Percentiles rank a stretch among this genome's conserved stretches.
These are phyloP conservation scores for Paragorgia papillata DNA, from an alignment of 92 coral and sea anemone genomes.

Conservation along the genomic window DNA sequence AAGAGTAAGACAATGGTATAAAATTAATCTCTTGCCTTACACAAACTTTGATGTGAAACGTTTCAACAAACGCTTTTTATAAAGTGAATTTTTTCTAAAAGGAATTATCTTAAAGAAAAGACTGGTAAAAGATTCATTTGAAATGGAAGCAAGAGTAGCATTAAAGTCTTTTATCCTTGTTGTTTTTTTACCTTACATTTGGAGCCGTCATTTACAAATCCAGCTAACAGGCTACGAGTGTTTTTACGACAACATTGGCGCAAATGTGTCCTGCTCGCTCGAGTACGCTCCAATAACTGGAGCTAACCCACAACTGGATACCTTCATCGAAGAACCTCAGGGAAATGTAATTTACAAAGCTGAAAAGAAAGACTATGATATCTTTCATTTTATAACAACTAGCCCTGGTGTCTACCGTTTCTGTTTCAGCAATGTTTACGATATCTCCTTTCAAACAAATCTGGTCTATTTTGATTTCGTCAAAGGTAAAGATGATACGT, in stretches of 20 bases:
- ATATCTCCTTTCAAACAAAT: conserved; percentile 87
- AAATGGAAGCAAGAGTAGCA: not conserved
- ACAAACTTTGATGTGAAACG: not conserved
- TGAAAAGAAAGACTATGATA: conserved; percentile 91
- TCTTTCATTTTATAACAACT: conserved; percentile 73
- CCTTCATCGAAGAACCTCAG: conserved; percentile 78
- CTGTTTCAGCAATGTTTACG: conserved; percentile 96
- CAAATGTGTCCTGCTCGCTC: conserved; percentile 83
- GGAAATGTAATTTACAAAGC: conserved; percentile 73
- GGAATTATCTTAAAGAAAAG: not conserved
- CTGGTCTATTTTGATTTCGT: conserved; percentile 93
- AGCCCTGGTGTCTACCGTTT: conserved; percentile 82
- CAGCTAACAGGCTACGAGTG: conserved; percentile 94
- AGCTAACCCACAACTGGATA: conserved; percentile 87
- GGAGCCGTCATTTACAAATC: conserved; percentile 89
- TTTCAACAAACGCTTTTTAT: not conserved
- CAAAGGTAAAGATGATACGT: conserved; percentile 69
- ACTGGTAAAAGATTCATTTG: not conserved
- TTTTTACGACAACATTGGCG: conserved; percentile 84
- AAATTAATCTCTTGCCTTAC: not conserved
- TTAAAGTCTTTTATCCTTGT: not conserved
- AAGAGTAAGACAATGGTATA: not conserved
- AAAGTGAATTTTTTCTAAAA: not conserved
- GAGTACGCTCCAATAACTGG: conserved; percentile 97
- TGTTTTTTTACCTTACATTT: conserved; percentile 30